These are phyloP conservation scores for Acrocephalus scirpaceus DNA, from an alignment of 2,797 vertebrate species.

Conservation along the genomic window DNA sequence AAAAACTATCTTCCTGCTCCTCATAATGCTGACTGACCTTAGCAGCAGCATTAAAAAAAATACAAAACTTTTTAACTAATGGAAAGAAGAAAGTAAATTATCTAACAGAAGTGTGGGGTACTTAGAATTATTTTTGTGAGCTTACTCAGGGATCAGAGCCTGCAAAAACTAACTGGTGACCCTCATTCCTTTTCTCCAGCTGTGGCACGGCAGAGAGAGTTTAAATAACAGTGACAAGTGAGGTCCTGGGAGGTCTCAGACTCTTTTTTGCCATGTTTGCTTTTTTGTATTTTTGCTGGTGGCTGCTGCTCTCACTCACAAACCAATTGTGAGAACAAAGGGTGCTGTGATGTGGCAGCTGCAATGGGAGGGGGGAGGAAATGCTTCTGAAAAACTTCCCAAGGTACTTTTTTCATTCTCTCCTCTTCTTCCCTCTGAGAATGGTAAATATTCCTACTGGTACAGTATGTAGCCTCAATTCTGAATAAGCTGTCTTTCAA, in stretches of 20 bases:
- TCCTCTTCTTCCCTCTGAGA: background rate
- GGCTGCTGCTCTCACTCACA: background rate
- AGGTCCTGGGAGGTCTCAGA: background rate
- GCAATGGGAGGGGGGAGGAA: background rate
- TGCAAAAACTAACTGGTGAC: background rate
- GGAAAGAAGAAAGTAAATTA: background rate
- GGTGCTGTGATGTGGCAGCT: background rate
- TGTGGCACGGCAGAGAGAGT: background rate
- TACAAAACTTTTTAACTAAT: background rate
- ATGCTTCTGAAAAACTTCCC: background rate
- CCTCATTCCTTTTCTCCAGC: background rate
- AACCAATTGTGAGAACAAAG: background rate
- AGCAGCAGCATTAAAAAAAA: background rate
- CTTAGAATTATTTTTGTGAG: background rate
- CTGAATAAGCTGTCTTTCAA: background rate
- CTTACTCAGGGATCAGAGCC: background rate
- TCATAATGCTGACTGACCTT: background rate
- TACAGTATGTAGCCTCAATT: background rate
- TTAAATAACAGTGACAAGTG: background rate
- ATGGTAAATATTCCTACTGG: background rate
- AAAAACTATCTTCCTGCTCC: background rate
- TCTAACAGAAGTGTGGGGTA: background rate
- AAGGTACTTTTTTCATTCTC: background rate
- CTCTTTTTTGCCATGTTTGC: background rate
- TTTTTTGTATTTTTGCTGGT: background rate